Conservation (phyloP, 2,888 invertebrate genomes). For the Chironomus riparius region DNA sequence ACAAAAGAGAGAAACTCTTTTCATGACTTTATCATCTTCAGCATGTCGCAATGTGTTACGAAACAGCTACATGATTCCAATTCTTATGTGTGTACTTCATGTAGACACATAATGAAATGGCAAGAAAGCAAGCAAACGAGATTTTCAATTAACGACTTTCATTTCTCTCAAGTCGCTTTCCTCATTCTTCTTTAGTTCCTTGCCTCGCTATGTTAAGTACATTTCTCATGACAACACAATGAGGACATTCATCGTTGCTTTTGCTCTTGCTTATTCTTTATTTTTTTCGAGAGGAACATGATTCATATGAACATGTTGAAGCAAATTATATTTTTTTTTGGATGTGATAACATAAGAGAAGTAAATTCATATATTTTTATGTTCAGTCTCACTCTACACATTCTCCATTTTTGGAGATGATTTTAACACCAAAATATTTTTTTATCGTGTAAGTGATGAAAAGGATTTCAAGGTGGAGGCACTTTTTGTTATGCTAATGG, state of each 20-base stretch:
- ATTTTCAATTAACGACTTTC: slow-evolving; percentile 22
- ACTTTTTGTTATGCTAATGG: too few species aligned
- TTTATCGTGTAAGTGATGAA: too few species aligned
- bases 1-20: neutral
- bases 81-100: neutral
- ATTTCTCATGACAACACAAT: neutral
- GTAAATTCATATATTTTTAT: neutral
- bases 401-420: too few species aligned
- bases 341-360: neutral
- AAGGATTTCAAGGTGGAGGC: too few species aligned
- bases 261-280: neutral
- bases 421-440: too few species aligned
- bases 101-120: neutral
- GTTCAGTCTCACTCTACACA: too few species aligned
- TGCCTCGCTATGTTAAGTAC: neutral
- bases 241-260: neutral
- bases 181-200: too few species aligned
- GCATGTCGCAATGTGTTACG: neutral
- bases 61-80: neutral
- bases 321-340: neutral
- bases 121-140: neutral
- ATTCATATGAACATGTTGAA: neutral
- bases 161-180: neutral
- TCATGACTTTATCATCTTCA: neutral
- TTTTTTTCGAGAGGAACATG: neutral